Percentiles rank a stretch among this genome's conserved stretches.
phyloP scores from a whole-genome alignment of 2,888 invertebrate genomes.

The Pollenia amentaria region DNA sequence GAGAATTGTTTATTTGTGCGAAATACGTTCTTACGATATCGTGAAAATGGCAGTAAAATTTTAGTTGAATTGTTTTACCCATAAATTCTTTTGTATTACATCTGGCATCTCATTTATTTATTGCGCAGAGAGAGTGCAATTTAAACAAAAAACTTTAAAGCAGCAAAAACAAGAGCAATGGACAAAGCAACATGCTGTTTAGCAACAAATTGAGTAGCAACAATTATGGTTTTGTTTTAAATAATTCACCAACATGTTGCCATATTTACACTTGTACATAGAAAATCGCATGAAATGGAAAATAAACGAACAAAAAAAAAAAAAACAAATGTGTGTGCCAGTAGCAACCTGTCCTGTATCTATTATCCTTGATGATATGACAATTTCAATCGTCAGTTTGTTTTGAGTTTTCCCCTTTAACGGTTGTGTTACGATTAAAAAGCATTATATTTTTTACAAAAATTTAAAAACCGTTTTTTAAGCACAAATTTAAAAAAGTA shows the following conservation, averaged over 20 bases:
- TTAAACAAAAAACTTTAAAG: neutral
- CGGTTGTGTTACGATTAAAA: conserved; percentile 64
- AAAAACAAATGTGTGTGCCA: conserved; percentile 3
- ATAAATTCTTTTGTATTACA: neutral
- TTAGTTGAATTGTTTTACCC: too few species aligned
- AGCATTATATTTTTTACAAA: neutral
- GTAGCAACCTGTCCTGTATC: conserved; percentile 19
- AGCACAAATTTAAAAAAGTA: conserved; percentile 1
- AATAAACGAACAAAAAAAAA: neutral
- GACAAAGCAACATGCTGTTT: conserved; percentile 50
- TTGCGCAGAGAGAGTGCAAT: conserved; percentile 45
- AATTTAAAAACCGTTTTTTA: neutral
- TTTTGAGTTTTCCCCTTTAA: conserved; percentile 60
- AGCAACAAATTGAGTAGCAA: neutral
- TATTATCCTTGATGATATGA: conserved; percentile 47
- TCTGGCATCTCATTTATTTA: conserved; percentile 16
- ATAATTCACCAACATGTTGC: conserved; percentile 52
- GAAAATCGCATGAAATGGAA: neutral
- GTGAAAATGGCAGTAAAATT: too few species aligned
- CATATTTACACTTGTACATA: conserved; percentile 19
- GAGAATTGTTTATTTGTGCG: too few species aligned
- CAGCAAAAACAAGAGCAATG: neutral
- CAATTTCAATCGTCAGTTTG: conserved; percentile 64
- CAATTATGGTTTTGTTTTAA: neutral
- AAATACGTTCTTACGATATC: too few species aligned